A percentile compares a stretch with the other conserved stretches of the same genome.
Conservation (phyloP, 1,140 invertebrate species). For the Rhopalosiphum padi region DNA sequence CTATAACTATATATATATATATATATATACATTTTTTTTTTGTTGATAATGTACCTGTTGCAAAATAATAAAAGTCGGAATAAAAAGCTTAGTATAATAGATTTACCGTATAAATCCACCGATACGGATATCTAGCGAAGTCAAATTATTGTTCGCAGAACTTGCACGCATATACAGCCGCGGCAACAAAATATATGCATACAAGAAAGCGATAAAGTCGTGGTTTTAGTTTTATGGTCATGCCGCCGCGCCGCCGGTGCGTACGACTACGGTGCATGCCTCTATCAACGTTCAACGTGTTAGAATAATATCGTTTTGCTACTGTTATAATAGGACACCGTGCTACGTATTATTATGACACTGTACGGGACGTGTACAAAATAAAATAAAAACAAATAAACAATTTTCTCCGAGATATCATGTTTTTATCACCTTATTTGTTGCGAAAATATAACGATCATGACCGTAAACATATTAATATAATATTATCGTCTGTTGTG, state of each 20-base stretch:
- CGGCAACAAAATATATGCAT: background rate
- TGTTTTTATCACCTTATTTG: background rate
- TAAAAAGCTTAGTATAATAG: background rate
- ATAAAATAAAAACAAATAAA: background rate
- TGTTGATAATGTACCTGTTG: background rate
- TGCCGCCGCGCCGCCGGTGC: background rate
- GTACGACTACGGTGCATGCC: background rate
- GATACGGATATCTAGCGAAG: background rate
- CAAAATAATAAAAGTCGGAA: background rate
- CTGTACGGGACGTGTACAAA: background rate
- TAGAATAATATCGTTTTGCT: background rate
- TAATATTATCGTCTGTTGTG: background rate
- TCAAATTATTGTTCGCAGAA: background rate
- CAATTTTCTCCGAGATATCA: background rate
- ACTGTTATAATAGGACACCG: background rate
- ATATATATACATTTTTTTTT: too few relatives aligned
- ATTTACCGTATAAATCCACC: background rate
- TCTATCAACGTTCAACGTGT: background rate
- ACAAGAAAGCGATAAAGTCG: background rate
- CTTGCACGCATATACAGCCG: background rate
- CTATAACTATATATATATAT: too few relatives aligned
- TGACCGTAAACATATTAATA: background rate
- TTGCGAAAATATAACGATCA: background rate
- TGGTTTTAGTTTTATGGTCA: slow-evolving; percentile 3
- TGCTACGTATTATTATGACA: background rate